Percentiles rank a stretch among this genome's conserved stretches.
These are phyloP conservation scores for Deilephila elpenor DNA, from an alignment of 2,888 invertebrate species.

Conservation along the genomic window DNA sequence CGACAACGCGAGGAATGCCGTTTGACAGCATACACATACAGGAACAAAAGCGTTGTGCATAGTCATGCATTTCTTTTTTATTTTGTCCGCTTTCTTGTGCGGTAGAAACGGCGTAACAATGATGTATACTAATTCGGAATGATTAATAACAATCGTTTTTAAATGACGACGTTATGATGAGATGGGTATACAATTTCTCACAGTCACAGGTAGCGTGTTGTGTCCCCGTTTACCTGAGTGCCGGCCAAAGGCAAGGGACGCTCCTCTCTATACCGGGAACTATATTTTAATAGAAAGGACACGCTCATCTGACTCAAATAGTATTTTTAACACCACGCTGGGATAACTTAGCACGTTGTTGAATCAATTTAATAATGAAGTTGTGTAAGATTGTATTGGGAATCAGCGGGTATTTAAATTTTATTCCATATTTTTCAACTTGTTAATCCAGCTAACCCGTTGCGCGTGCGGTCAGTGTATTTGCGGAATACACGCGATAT, in stretches of 20 bases:
- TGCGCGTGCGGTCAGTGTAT: slow-evolving; percentile 34
- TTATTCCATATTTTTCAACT: neutral
- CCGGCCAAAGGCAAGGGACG: slow-evolving; percentile 68
- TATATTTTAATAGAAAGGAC: slow-evolving; percentile 73
- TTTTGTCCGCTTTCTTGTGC: slow-evolving; percentile 68
- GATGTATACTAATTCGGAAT: slow-evolving; percentile 7
- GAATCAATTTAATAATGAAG: neutral
- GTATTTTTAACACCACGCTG: slow-evolving; percentile 27
- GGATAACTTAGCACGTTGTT: slow-evolving; percentile 11
- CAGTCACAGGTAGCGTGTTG: slow-evolving; percentile 74
- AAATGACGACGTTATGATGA: slow-evolving; percentile 18
- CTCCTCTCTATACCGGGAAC: slow-evolving; percentile 67
- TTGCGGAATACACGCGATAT: slow-evolving; percentile 58
- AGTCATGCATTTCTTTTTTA: slow-evolving; percentile 77
- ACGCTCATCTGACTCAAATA: slow-evolving; percentile 42
- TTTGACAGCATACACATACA: slow-evolving; percentile 83
- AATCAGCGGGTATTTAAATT: neutral
- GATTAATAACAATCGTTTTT: slow-evolving; percentile 35
- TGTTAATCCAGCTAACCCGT: neutral
- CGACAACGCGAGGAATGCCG: slow-evolving; percentile 81
- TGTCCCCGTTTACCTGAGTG: slow-evolving; percentile 74
- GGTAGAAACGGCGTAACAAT: slow-evolving; percentile 45
- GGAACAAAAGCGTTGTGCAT: slow-evolving; percentile 83
- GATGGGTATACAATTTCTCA: slow-evolving; percentile 55
- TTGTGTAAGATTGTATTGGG: neutral